Conservation (phyloP, 2,888 invertebrate genomes). For the Ellobium chinense region DNA sequence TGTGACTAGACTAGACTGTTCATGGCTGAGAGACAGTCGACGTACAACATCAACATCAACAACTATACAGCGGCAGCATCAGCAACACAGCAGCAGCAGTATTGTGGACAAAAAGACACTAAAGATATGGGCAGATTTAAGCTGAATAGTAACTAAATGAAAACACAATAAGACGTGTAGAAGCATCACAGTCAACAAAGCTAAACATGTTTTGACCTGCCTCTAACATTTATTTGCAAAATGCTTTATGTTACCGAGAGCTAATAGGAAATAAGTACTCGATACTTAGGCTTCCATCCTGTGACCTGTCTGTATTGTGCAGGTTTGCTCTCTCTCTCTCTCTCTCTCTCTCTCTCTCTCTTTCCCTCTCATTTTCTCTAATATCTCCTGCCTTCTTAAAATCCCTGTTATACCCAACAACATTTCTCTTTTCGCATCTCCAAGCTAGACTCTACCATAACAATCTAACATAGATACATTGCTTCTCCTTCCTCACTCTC, state of each 20-base stretch:
- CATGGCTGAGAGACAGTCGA: too few species aligned
- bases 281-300: background rate
- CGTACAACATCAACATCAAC: too few species aligned
- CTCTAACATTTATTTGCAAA: background rate
- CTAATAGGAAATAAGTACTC: background rate
- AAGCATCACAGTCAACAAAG: background rate
- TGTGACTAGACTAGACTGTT: too few species aligned
- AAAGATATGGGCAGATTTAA: too few species aligned
- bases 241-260: background rate
- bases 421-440: background rate
- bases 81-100: too few species aligned
- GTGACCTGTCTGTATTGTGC: too few species aligned
- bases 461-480: too few species aligned
- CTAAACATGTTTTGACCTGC: background rate
- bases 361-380: too few species aligned
- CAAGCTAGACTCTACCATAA: background rate
- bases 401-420: background rate
- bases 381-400: background rate
- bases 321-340: background rate
- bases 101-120: too few species aligned
- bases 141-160: background rate
- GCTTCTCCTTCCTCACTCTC: constrained; percentile 24
- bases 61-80: too few species aligned
- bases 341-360: constrained; percentile 16
- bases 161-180: background rate